A percentile compares a stretch with the other conserved stretches of the same genome.
phyloP scores from a whole-genome alignment of 1,140 invertebrate genomes.

The Ylistrum balloti region DNA sequence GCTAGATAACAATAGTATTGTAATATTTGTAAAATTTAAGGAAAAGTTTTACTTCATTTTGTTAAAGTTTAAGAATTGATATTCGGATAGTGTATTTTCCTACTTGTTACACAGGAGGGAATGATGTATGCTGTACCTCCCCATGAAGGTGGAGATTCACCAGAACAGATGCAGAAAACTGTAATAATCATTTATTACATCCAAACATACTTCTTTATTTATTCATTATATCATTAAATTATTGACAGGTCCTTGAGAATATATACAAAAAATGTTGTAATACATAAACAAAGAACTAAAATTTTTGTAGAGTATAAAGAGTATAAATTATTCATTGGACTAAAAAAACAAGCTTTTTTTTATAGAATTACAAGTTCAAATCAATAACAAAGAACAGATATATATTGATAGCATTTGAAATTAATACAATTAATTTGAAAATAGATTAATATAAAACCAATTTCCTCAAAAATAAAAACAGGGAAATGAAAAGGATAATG shows the following conservation, averaged over 20 bases:
- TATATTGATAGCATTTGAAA: no score
- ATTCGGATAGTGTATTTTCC: background rate
- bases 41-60: background rate
- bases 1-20: no score
- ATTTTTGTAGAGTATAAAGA: no score
- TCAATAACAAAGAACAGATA: no score
- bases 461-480: constrained; percentile 28
- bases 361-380: no score
- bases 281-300: no score
- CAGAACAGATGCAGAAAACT: background rate
- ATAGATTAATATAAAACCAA: background rate
- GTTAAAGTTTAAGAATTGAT: background rate
- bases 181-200: background rate
- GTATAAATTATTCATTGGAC: no score
- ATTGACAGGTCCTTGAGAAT: no score
- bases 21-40: background rate
- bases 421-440: background rate
- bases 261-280: no score
- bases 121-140: constrained; percentile 8
- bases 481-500: constrained; percentile 4
- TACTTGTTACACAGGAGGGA: constrained; percentile 7
- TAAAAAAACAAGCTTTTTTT: no score
- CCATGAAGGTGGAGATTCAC: background rate
- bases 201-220: background rate
- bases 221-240: background rate